Conservation (phyloP, 2,888 invertebrate species). For the Ochlodes sylvanus region DNA sequence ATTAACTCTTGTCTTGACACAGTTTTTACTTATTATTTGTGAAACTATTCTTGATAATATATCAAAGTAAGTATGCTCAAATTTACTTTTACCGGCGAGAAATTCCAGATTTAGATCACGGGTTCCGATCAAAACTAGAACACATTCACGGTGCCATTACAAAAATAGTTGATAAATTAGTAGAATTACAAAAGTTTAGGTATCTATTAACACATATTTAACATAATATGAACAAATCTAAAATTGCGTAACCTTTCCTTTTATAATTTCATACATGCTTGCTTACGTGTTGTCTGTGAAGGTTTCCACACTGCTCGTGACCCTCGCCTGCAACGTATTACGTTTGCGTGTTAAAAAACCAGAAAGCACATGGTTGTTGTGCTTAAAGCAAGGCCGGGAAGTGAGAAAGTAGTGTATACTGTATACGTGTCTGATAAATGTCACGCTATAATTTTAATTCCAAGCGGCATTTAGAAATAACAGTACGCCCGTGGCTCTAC, state of each 20-base stretch:
- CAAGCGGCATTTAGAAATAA: conserved; percentile 33
- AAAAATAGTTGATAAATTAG: conserved; percentile 25
- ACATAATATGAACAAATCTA: conserved; percentile 57
- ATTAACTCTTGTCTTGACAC: conserved; percentile 58
- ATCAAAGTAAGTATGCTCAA: conserved; percentile 69
- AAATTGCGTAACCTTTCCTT: conserved; percentile 84
- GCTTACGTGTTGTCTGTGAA: conserved; percentile 83
- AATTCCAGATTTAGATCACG: conserved; percentile 65
- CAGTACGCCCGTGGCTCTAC: conserved; percentile 28
- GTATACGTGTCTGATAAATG: conserved; percentile 52
- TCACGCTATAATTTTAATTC: conserved; percentile 42
- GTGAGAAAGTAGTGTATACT: conserved; percentile 50
- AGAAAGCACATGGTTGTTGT: conserved; percentile 57
- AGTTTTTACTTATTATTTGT: conserved; percentile 57
- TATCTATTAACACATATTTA: conserved; percentile 28
- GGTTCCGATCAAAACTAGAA: conserved; percentile 46
- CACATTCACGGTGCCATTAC: conserved; percentile 21
- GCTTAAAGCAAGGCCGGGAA: conserved; percentile 43
- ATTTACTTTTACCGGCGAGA: conserved; percentile 64
- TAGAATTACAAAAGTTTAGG: conserved; percentile 25
- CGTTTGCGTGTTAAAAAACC: conserved; percentile 54
- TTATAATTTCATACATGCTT: conserved; percentile 77
- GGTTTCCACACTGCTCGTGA: conserved; percentile 79
- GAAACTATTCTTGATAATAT: conserved; percentile 59
- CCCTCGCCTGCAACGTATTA: conserved; percentile 64